Base-by-base conservation (phyloP, 2,797 vertebrate species). In the Pangasius macronema region DNA sequence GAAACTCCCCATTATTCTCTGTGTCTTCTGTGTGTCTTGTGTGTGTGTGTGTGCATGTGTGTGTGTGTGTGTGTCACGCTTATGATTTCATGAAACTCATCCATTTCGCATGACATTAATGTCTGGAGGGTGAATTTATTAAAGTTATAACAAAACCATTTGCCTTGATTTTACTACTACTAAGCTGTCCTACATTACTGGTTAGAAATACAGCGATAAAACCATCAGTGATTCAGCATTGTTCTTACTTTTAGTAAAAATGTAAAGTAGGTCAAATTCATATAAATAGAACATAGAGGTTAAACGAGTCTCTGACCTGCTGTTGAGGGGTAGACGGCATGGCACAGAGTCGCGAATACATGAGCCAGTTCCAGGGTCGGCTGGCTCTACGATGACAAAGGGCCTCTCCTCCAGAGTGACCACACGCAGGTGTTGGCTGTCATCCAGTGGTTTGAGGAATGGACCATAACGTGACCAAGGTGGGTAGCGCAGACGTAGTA, bases 301-400 rank as follows among this genome's bases (percentile, higher is more conserved):
- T 55, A 65, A 59, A 55, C 75, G 39, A 65, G 81, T 42, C 80
- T 59, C 91, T 57, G 95, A 97, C 96, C 95, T 96, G 88, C 93
- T 93, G 94, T 99, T 99, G 85, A 97, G 91, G 27, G 97, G 97
- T 91, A 95, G 95, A 30, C 97, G 95, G 89, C 98, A 99, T 90
- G 97, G 98, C 1, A 99, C 98, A 0, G 97, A 98, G 93, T 99
- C 97, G 9, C 98, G 95, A 91, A 99, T 98, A 92, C 98, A 99
- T 86, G 97, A 97, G 93, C 97, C 97, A 3, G 97, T 98, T 30
- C 96, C 96, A 0, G 97, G 96, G 91, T 99, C 98, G 0, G 96
- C 96, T 0, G 95, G 95, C 92, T 99, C 98, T 87, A 99, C 98
- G 1, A 99, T 98, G 89, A 99, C 98, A 0, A 99, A 99, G n/a